A percentile compares a stretch with the other conserved stretches of the same genome.
Evolutionary conservation across 30 jellyfish, hydroid and myxozoan genomes (phyloP).

Genomic region (Chrysaora quinquecirrha): DNA sequence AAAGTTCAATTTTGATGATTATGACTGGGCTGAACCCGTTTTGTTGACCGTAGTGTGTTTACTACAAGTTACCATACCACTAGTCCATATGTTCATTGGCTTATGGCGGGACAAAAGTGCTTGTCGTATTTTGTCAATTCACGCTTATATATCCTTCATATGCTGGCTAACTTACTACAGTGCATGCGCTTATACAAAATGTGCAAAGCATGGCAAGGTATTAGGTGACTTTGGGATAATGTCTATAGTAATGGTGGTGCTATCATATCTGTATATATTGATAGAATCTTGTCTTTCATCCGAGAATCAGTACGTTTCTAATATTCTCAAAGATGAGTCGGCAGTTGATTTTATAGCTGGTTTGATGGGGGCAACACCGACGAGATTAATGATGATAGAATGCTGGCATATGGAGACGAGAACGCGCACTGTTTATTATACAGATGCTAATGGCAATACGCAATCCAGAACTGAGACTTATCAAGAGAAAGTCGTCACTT

Average conservation of each 20-base stretch:
- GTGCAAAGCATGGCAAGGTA: slow-evolving; percentile 28
- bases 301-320: slow-evolving; percentile 37
- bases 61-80: slow-evolving; percentile 6
- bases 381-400: slow-evolving; percentile 1
- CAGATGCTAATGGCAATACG: slow-evolving; percentile 61
- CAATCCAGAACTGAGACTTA: slow-evolving; percentile 53
- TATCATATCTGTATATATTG: slow-evolving; percentile 38
- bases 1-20: not conserved
- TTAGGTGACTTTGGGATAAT: slow-evolving; percentile 16
- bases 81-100: not conserved
- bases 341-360: slow-evolving; percentile 26
- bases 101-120: not conserved
- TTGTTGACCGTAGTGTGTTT: not conserved
- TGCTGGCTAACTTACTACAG: slow-evolving; percentile 27
- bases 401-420: slow-evolving; percentile 78
- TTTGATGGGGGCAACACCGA: slow-evolving; percentile 4
- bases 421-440: slow-evolving; percentile 37
- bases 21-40: slow-evolving; percentile 13
- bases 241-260: slow-evolving; percentile 26
- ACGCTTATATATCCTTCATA: slow-evolving; percentile 17
- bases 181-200: slow-evolving; percentile 18
- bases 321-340: slow-evolving; percentile 12
- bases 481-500: slow-evolving; percentile 51
- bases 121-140: slow-evolving; percentile 31
- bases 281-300: slow-evolving; percentile 58